Percentiles rank a stretch among this genome's conserved stretches.
These are phyloP conservation scores for Selene dorsalis DNA, from an alignment of 2,797 vertebrate species.

Conservation along the genomic window DNA sequence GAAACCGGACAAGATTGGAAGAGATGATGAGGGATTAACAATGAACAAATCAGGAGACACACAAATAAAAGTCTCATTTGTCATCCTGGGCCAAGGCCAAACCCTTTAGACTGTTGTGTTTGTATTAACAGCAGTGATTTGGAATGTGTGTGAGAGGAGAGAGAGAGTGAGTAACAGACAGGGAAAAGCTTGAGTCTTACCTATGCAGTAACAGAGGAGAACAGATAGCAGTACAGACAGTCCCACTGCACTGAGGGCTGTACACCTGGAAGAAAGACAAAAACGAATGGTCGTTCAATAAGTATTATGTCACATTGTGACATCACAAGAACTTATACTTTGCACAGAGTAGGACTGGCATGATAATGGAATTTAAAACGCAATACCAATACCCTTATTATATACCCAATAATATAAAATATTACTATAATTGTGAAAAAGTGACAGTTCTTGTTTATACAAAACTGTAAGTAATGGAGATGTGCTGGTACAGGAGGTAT, in stretches of 20 bases:
- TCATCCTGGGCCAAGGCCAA: conserved; percentile 21
- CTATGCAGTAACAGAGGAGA: conserved; percentile 97
- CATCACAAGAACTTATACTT: not conserved
- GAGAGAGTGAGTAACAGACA: not conserved
- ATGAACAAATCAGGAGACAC: conserved; percentile 20
- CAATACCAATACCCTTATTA: too few species aligned
- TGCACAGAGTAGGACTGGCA: not conserved
- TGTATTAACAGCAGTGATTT: not conserved
- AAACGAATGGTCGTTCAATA: not conserved
- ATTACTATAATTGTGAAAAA: too few species aligned
- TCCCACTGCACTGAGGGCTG: conserved; percentile 94
- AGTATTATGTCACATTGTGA: not conserved
- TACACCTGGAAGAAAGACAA: conserved; percentile 85
- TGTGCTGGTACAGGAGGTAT: too few species aligned
- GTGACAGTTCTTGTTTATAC: too few species aligned
- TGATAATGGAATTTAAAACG: too few species aligned
- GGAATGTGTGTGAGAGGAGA: not conserved
- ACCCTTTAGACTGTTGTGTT: conserved; percentile 6
- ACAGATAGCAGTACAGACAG: conserved; percentile 95
- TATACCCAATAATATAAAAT: too few species aligned
- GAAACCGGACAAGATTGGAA: conserved; percentile 24
- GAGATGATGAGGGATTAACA: conserved; percentile 38
- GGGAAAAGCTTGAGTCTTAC: conserved; percentile 80
- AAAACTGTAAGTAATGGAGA: too few species aligned
- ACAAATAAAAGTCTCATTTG: conserved; percentile 39